Base-by-base conservation (phyloP, 2,888 invertebrate species). In the Agrilus mali region DNA sequence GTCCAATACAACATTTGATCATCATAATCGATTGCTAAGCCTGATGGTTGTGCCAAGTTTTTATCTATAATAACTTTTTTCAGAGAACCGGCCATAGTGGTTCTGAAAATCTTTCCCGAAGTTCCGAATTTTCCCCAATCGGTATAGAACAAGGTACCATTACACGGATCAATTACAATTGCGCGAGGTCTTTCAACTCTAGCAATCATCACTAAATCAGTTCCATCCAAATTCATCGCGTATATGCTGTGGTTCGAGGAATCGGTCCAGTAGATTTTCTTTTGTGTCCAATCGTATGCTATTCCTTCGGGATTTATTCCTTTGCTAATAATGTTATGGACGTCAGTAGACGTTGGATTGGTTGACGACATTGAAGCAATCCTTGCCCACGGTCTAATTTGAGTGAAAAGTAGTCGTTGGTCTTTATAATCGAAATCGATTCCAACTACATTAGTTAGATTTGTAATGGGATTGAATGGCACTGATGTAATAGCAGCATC, bases 261-360 rank as follows among this genome's bases (percentile, higher is more conserved):
- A 59, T 97, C 97, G 0, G 96, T 93, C 94, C 95, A 98, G 65
- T 96, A 97, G 33, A 98, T 80, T 64, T 95, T 96, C 61, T 88
- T 87, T 54, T 92, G 92, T 0, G 96, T 90, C 97, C 97, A 98
- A 61, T 98, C 97, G 60, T 94, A 93, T 0, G 93, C 89, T 48
- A 94, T 86, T 4, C 93, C 92, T 64, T 93, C 92, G 0, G 93
- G 92, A 65, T 90, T 92, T 42, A 92, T 88, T 16, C 86, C 85
- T 59, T 81, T 81, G 53, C 67, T 80, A 31, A 87, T 75, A 2
- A 89, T 77, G 43, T 78, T 80, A 37, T 77, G 77, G 5, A 82
- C 77, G 39, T 74, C 73, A 4, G 69, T 63, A 3, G 69, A 64
- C 2, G 76, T 75, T 0, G 88, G 88, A 49, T 75, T 77, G 41